phyloP scores from a whole-genome alignment of 1,140 invertebrate genomes.

The Chlorops oryzae region DNA sequence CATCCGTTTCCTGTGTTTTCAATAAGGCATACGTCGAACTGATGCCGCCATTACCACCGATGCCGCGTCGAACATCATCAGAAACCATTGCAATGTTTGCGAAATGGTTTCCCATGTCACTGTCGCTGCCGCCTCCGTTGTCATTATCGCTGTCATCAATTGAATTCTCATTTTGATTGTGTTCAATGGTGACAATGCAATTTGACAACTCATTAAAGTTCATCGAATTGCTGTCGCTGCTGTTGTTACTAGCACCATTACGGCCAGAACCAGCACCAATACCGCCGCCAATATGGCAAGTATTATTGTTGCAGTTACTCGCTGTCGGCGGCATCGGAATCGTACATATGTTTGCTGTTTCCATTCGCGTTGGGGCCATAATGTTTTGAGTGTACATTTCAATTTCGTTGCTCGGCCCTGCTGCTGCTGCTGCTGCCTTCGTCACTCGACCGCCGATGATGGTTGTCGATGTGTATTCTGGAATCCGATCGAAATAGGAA shows the following conservation, averaged over 20 bases:
- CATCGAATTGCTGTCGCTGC: constrained; percentile 33
- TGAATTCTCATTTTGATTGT: constrained; percentile 28
- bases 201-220: constrained; percentile 48
- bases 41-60: neutral
- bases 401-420: neutral
- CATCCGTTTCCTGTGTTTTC: constrained; percentile 26
- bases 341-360: neutral
- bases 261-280: neutral
- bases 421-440: constrained; percentile 3
- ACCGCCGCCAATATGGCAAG: neutral
- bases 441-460: constrained; percentile 11
- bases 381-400: neutral
- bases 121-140: constrained; percentile 16
- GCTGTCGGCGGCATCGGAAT: neutral
- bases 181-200: constrained; percentile 46
- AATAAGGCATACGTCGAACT: neutral
- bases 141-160: constrained; percentile 9
- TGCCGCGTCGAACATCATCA: neutral
- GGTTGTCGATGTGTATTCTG: neutral
- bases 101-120: constrained; percentile 11
- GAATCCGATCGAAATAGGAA: neutral
- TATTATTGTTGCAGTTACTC: constrained; percentile 14
- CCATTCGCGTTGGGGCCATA: no score
- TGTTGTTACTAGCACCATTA: constrained; percentile 2
- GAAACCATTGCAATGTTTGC: neutral